Conservation (phyloP, 2,113 vertebrate species). For the Labeo catla region DNA sequence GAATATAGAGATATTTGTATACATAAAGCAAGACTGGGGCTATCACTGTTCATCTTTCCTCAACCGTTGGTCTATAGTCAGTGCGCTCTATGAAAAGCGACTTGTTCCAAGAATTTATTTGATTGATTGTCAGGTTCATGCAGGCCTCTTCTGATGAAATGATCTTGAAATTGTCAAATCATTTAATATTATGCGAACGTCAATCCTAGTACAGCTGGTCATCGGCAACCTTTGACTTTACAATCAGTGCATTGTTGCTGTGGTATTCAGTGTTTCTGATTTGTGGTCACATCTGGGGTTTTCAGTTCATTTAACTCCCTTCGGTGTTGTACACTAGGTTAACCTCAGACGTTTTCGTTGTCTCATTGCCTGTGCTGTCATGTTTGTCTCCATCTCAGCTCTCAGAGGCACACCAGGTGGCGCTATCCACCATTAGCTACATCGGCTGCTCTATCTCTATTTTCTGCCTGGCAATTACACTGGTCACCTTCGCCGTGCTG, state of each 20-base stretch:
- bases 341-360: background rate
- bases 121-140: constrained; percentile 9
- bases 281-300: background rate
- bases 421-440: constrained; percentile 93
- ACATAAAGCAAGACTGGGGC: background rate
- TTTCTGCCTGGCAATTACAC: constrained; percentile 88
- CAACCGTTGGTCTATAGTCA: background rate
- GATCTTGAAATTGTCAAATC: constrained; percentile 9
- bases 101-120: background rate
- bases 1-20: background rate
- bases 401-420: constrained; percentile 85
- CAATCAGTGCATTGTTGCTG: constrained; percentile 11
- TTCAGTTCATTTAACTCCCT: background rate
- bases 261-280: constrained; percentile 28
- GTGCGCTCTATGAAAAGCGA: background rate
- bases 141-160: constrained; percentile 15
- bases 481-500: constrained; percentile 91
- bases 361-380: background rate
- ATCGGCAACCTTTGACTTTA: constrained; percentile 32
- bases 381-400: constrained; percentile 77
- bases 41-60: background rate
- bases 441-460: constrained; percentile 93
- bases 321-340: background rate
- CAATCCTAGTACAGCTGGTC: background rate
- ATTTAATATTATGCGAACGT: background rate